Base-by-base conservation (phyloP, 2,113 vertebrate genomes). In the Halcyon senegalensis region DNA sequence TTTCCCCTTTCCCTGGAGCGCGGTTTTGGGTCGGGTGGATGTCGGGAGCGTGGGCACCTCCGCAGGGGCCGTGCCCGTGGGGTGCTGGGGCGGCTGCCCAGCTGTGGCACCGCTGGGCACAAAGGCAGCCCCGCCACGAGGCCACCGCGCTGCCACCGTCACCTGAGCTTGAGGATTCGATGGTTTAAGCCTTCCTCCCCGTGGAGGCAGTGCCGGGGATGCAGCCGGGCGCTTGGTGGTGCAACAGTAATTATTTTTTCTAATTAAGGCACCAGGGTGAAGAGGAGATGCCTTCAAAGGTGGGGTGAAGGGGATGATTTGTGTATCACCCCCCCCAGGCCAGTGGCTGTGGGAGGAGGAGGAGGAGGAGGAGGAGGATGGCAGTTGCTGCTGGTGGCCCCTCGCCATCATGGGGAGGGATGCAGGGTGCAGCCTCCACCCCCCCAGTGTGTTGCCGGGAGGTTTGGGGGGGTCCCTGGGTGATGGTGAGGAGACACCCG, bases 21-120 rank as follows among this genome's bases (percentile, higher is more conserved):
- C 24, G 9, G 37, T 87, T 89, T 91, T 13, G 90, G 93, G 88
- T 94, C 81, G 50, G 18, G 16, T 3, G 30, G 88, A 8, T 1
- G 7, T 4, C 10, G 51, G 5, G 6, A 43, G 44, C 16, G 3
- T 13, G 10, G 44, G 43, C 14, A n/a, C 2, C 28, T 39, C 48
- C 9, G 7, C 10, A 33, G 50, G 76, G 44, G 7, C 63, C 12
- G 0, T 63, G 69, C 39, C 72, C 16, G 24, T 0, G 6, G 63
- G 70, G 51, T 50, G 28, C 64, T 48, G 13, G 74, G 53, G 2
- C 4, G 1, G 35, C 18, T 39, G 58, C 43, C 37, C 6, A 9
- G 56, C 78, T 20, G 21, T 24, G 20, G 81, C 81, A 66, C 43
- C 8, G 10, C 77, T 1, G 62, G 95, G 53, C 90, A 91, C 93